Base-by-base conservation (phyloP, 2,888 invertebrate species). In the Charanyca ferruginea region DNA sequence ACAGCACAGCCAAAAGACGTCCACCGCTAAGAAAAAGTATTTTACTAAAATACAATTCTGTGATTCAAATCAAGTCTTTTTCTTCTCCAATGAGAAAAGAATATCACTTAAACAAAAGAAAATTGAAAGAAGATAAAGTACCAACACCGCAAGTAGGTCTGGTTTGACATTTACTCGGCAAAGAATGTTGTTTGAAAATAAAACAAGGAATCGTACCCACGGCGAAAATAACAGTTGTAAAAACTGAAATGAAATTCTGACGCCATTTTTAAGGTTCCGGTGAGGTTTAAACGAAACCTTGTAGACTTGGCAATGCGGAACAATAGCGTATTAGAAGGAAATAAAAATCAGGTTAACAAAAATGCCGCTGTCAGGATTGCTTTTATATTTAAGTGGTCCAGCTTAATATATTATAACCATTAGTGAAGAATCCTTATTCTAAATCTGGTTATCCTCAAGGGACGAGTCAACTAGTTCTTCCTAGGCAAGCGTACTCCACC, bases 131-230 rank as follows among this genome's bases (percentile, higher is more conserved):
- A 16, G n/a, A 52, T 22, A 28, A 51, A 54, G 20, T 16, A 25
- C 9, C 11, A 28, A 53, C 9, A 32, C 8, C 5, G 9, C 16
- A 52, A 63, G 45, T 66, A 61, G 55, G 49, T 64, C 51, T 73
- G 54, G 38, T 52, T 69, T 61, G 68, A 61, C 57, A 55, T 66
- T 49, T 61, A 47, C 41, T 70, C 63, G 69, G 22, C 47, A 18
- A 28, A 60, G n/a, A 59, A n/a, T 23, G 38, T 25, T 54, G 58
- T 61, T 58, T 25, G 20, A 53, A 65, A 80, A 66, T 54, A 69
- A 77, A 60, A 32, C 48, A 58, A 49, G 8, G 20, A 66, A 73
- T 49, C 16, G 52, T 42, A 38, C 69, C 70, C 61, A 16, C n/a
- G n/a, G 51, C 28, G 55, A 44, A 51, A 59, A n/a, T 66, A 1